Percentiles rank a stretch among this genome's conserved stretches.
Conservation (phyloP, 2,888 invertebrate species). For the Erebia ligea region DNA sequence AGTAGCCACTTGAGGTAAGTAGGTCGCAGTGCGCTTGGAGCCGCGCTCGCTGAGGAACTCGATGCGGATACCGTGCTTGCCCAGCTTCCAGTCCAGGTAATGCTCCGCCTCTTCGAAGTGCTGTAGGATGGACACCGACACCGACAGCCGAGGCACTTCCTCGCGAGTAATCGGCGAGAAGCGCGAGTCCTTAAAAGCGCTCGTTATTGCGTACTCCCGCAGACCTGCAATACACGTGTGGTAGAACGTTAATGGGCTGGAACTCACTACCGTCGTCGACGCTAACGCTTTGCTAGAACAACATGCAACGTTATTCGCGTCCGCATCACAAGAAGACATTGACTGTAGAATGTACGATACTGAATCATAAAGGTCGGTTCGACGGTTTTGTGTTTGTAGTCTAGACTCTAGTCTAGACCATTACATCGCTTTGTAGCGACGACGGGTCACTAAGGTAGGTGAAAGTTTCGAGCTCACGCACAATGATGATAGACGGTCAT, state of each 20-base stretch:
- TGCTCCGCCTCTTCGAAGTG: conserved; percentile 98
- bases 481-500: too few relatives aligned
- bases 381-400: too few relatives aligned
- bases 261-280: too few relatives aligned
- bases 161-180: conserved; percentile 97
- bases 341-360: too few relatives aligned
- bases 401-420: too few relatives aligned
- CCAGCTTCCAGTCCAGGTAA: conserved; percentile 98
- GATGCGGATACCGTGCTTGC: conserved; percentile 98
- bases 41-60: conserved; percentile 98
- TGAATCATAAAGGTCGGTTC: too few relatives aligned
- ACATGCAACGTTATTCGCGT: too few relatives aligned
- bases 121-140: conserved; percentile 97
- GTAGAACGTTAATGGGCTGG: not conserved
- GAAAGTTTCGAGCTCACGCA: too few relatives aligned
- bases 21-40: conserved; percentile 97
- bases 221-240: conserved; percentile 83
- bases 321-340: too few relatives aligned
- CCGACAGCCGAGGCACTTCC: conserved; percentile 95
- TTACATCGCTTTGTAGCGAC: too few relatives aligned
- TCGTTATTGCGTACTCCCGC: conserved; percentile 98
- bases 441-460: too few relatives aligned
- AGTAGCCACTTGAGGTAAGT: conserved; percentile 98
- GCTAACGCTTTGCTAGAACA: too few relatives aligned
- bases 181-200: conserved; percentile 98